Evolutionary conservation across 2,888 invertebrate species (phyloP).

Genomic region (Trilocha varians): DNA sequence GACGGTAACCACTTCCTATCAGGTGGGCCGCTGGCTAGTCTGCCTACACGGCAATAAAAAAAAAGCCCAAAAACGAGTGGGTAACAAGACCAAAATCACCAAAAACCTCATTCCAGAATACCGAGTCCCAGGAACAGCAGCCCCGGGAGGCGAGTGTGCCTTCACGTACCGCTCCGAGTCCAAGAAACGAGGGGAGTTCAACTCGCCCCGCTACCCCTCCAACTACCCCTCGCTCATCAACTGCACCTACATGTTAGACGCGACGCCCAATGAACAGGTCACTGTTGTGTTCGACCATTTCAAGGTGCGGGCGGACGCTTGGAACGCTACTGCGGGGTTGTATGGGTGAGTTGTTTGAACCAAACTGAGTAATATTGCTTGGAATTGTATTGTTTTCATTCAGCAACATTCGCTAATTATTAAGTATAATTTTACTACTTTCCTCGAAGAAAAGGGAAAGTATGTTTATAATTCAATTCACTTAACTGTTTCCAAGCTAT

Average conservation of each 20-base stretch:
- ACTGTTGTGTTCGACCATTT: slow-evolving; percentile 93
- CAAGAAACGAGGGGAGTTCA: slow-evolving; percentile 91
- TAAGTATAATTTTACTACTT: too few species aligned
- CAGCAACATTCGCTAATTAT: too few species aligned
- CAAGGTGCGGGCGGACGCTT: slow-evolving; percentile 87
- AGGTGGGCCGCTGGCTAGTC: too few species aligned
- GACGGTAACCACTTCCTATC: too few species aligned
- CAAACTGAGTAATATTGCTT: neutral
- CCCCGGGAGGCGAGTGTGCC: slow-evolving; percentile 91
- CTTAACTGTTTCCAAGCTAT: too few species aligned
- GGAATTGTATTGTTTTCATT: neutral
- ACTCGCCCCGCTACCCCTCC: slow-evolving; percentile 96
- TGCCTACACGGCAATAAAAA: neutral
- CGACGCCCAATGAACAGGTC: slow-evolving; percentile 90
- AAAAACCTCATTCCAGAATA: slow-evolving; percentile 85
- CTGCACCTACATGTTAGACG: slow-evolving; percentile 93
- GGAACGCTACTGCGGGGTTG: slow-evolving; percentile 79
- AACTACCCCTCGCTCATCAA: slow-evolving; percentile 96
- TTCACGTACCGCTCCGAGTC: slow-evolving; percentile 93
- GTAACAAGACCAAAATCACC: too few species aligned
- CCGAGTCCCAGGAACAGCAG: slow-evolving; percentile 94
- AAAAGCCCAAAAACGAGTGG: too few species aligned
- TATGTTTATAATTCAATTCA: too few species aligned
- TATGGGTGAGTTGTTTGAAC: slow-evolving; percentile 40
- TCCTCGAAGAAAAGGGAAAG: too few species aligned